Conservation (phyloP, 1,140 invertebrate species). For the Nebria ingens region DNA sequence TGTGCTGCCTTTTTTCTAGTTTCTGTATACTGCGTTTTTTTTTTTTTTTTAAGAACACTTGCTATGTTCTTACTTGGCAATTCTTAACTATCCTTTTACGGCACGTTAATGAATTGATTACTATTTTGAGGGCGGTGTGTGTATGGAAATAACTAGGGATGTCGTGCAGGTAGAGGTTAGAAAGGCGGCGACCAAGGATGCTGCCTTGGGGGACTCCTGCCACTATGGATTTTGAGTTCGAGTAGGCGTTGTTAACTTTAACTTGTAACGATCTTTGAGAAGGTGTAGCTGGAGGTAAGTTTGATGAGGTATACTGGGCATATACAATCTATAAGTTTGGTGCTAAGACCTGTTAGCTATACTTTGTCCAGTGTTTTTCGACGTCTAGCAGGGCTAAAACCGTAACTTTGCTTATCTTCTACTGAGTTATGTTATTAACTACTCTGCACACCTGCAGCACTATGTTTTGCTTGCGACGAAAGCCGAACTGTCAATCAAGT, state of each 20-base stretch:
- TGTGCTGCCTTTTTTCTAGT: too few relatives aligned
- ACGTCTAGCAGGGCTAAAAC: conserved; percentile 24
- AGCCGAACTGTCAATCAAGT: conserved; percentile 30
- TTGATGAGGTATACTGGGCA: conserved; percentile 18
- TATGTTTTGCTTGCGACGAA: conserved; percentile 27
- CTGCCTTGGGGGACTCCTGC: not conserved
- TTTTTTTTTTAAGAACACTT: too few relatives aligned
- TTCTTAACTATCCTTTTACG: too few relatives aligned
- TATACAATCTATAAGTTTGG: conserved; percentile 19
- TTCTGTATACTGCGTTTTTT: too few relatives aligned
- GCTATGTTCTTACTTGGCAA: too few relatives aligned
- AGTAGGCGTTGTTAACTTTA: not conserved
- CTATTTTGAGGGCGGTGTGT: not conserved
- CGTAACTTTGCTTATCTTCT: conserved; percentile 18
- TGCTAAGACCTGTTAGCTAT: conserved; percentile 25
- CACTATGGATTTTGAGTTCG: not conserved
- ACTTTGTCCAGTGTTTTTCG: conserved; percentile 27
- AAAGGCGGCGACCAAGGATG: not conserved
- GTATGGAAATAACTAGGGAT: not conserved
- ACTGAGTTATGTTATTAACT: not conserved
- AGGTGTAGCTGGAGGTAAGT: not conserved
- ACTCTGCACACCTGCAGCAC: conserved; percentile 26
- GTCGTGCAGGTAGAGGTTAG: not conserved
- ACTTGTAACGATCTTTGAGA: not conserved
- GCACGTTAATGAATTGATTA: too few relatives aligned